phyloP scores from a whole-genome alignment of 2,113 vertebrate species.

The Ophthalmolycus amberensis region DNA sequence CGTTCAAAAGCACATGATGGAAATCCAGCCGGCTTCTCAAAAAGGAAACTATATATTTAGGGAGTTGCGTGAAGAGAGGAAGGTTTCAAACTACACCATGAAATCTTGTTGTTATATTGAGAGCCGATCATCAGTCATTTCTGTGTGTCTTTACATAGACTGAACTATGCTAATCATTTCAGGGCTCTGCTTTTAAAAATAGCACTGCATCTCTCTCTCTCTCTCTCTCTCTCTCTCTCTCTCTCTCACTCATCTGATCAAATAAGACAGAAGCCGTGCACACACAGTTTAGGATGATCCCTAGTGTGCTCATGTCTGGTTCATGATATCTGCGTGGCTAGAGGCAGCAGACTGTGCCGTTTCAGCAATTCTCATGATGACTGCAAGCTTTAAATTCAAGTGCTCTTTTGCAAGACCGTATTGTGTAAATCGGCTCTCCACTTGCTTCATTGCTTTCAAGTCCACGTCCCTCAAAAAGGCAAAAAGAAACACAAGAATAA shows the following conservation, averaged over 20 bases:
- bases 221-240: background rate
- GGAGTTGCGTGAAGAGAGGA: background rate
- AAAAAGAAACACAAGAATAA: background rate
- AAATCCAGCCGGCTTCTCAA: background rate
- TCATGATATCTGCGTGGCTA: background rate
- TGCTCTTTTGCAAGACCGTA: background rate
- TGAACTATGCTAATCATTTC: background rate
- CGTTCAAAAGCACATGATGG: background rate
- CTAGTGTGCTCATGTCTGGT: background rate
- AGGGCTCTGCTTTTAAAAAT: background rate
- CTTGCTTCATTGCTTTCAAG: background rate
- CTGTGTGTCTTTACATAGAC: background rate
- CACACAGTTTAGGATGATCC: background rate
- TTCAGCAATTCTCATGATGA: background rate
- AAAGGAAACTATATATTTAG: background rate
- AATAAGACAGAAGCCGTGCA: background rate
- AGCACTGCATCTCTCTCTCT: background rate
- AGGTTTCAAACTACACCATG: background rate
- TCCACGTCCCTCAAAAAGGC: background rate
- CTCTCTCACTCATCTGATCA: background rate
- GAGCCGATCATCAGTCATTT: background rate
- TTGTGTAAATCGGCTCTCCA: background rate
- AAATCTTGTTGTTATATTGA: conserved; percentile 5
- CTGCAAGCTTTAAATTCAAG: background rate
- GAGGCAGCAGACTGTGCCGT: background rate